Evolutionary conservation across 2,797 vertebrate species (phyloP).

Genomic region (Hydrolagus colliei): DNA sequence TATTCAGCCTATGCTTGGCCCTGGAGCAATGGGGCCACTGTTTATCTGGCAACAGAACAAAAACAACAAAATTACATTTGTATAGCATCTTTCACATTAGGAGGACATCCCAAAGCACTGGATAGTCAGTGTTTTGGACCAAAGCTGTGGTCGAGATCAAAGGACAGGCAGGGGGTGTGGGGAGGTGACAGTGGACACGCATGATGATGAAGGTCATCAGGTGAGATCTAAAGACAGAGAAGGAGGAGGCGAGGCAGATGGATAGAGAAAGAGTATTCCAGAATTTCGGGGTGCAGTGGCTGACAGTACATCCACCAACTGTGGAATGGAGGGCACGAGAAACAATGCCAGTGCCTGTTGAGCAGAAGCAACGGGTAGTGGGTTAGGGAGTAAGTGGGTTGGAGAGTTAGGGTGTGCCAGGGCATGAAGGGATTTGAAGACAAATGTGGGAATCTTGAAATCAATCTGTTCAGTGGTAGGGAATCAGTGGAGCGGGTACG

Average conservation of each 20-base stretch:
- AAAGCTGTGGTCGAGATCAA: background rate
- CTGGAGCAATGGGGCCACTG: too few relatives aligned
- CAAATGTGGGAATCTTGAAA: too few relatives aligned
- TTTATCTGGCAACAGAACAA: background rate
- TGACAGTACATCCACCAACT: background rate
- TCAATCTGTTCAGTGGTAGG: too few relatives aligned
- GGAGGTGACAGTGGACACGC: background rate
- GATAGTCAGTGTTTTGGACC: background rate
- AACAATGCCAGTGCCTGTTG: too few relatives aligned
- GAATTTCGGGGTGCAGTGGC: background rate
- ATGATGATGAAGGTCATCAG: background rate
- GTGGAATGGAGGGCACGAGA: too few relatives aligned
- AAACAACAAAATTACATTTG: background rate
- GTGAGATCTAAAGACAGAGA: background rate
- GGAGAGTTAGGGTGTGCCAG: too few relatives aligned
- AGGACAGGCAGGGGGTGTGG: too few relatives aligned
- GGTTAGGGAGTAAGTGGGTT: too few relatives aligned
- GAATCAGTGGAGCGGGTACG: too few relatives aligned
- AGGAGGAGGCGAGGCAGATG: background rate
- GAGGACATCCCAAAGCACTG: background rate
- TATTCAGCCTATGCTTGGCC: too few relatives aligned
- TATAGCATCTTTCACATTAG: background rate
- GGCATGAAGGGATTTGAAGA: too few relatives aligned
- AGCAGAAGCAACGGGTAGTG: too few relatives aligned
- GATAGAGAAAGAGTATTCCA: background rate